A percentile compares a stretch with the other conserved stretches of the same genome.
Evolutionary conservation across 2,797 vertebrate species (phyloP).

Genomic region (Gadopsis marmoratus): DNA sequence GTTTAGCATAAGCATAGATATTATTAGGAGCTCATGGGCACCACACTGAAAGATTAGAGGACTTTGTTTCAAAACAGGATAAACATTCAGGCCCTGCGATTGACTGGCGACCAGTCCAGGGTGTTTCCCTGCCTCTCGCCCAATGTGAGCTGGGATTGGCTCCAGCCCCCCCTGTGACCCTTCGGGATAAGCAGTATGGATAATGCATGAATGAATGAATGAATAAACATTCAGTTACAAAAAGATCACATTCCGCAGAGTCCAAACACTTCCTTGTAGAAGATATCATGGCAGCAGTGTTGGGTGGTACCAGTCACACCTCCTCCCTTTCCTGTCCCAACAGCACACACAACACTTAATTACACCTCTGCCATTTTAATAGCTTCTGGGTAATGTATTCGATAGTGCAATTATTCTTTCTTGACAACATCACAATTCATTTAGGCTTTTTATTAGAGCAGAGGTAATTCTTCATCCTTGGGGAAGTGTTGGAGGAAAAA

Average conservation of each 20-base stretch:
- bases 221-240: constrained; percentile 38
- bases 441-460: constrained; percentile 71
- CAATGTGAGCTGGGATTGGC: too few species aligned
- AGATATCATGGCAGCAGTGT: constrained; percentile 11
- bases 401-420: constrained; percentile 79
- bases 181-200: too few species aligned
- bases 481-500: constrained; percentile 34
- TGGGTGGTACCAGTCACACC: constrained; percentile 43
- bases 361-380: constrained; percentile 75
- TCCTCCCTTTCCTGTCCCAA: constrained; percentile 48
- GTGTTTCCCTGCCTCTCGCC: too few species aligned
- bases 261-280: constrained; percentile 28
- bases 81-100: constrained; percentile 41
- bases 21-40: constrained; percentile 22
- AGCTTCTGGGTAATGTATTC: constrained; percentile 76
- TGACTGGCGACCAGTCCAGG: too few species aligned
- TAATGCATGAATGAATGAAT: too few species aligned
- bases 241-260: constrained; percentile 15
- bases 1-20: constrained; percentile 39
- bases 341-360: constrained; percentile 76
- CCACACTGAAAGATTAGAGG: constrained; percentile 9
- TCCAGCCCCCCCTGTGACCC: too few species aligned
- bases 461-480: constrained; percentile 67
- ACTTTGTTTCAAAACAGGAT: constrained; percentile 4
- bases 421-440: constrained; percentile 80